Base-by-base conservation (phyloP, 1,140 invertebrate genomes). In the Psix sp. region DNA sequence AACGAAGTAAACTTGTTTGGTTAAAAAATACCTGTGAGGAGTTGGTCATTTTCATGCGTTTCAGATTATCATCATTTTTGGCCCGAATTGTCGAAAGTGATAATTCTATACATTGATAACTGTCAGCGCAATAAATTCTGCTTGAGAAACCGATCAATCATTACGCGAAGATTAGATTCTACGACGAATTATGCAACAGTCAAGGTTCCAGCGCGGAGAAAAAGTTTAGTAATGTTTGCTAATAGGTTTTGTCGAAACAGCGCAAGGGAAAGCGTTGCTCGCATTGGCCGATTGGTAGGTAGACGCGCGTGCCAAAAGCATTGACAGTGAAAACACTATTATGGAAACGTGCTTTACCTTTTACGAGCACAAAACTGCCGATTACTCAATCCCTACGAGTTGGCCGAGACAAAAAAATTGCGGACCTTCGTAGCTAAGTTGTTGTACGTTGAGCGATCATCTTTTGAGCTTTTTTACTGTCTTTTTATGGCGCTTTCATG, bases 321-420 rank as follows among this genome's bases (percentile, higher is more conserved):
- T 84, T 85, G 85, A 78, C 84, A 84, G 81, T 85, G 83, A 86
- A 85, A 85, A 84, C 66, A 75, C 81, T 63, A 74, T 84, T 81
- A 85, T 82, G 81, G 84, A 84, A 84, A 84, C 83, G 76, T 81
- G 81, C 77, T 79, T 81, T 66, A 82, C 81, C 82, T 85, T 86
- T 86, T 86, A 84, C 79, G 80, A 84, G 76, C 74, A 77, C 71
- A 60, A 76, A 81, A 78, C 51, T 70, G 72, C 54, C 82, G 82
- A 85, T 86, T 86, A 82, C 83, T 85, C 80, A 85, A 86, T 84
- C 76, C 77, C 77, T 80, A 66, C 49, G 49, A 75, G 63, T 18
- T 48, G 65, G 56, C 51, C 59, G 62, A 51, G 56, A 35, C 24
- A 46, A 63, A 79, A 73, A 71, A 76, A 74, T 45, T 42, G 68